Evolutionary conservation across 2,113 vertebrate species (phyloP), one percentile per base, ranked within the genome.

Genomic region (Rhea pennata): DNA sequence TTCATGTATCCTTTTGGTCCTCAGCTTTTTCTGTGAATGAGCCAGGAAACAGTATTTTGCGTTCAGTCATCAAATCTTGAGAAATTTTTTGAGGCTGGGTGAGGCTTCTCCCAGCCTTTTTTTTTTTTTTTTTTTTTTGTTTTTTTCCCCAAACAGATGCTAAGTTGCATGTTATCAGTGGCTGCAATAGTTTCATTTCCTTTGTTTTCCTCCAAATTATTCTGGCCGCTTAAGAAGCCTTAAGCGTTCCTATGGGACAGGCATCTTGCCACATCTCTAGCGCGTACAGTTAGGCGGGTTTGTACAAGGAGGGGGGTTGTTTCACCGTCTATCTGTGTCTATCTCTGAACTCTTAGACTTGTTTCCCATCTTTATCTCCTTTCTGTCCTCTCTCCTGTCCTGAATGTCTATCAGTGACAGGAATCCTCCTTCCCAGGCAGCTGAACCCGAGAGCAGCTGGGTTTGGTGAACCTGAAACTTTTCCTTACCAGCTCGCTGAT

Each of bases 401-500:
- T 5, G 1, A 2, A 5, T n/a, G 50, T 59, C 62, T 27, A 51
- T 69, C 40, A 54, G 44, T 1, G 9, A 46, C 79, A 31, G 90
- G 69, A 65, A 53, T 72, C 58, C 53, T 56, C 92, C 78, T 6
- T 0, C 10, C 36, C 16, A 36, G 40, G 64, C 85, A 64, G 74
- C 62, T 9, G 70, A 48, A 71, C 15, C 61, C 31, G 1, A 1
- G 22, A 27, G 71, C 36, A 39, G 39, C 9, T 0, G 3, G 17
- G 26, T 7, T 7, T 31, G 84, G n/a, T 2, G 62, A 83, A 54
- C 46, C 70, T 15, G 29, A 51, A 58, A 23, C 12, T 51, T 70
- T 75, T 77, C 84, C 96, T 96, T 96, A 96, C 96, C 95, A 0
- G 54, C 46, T 9, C 2, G 72, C 72, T 86, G 96, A 75, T 27